Evolutionary conservation across 2,113 vertebrate species (phyloP), one percentile per base, ranked within the genome.

Genomic region (Sebastes schlegelii): DNA sequence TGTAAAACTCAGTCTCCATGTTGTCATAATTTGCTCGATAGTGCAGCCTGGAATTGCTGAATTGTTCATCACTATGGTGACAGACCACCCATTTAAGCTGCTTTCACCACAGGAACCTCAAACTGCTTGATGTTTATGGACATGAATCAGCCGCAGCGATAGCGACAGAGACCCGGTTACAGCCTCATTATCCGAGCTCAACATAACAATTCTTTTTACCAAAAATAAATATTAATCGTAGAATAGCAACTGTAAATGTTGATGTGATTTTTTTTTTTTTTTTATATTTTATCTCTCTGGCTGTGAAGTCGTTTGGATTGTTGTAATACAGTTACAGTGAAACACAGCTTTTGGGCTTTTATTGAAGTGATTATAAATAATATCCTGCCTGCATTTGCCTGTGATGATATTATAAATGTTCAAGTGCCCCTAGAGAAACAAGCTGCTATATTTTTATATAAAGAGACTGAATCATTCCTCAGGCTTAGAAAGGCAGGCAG

Each of bases 31-130:
- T 58, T 63, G 75, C 67, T 34, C 10, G 43, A 40, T 46, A 52
- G 63, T n/a, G 60, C 42, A 70, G 46, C 48, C 16, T 61, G 45
- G 9, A 49, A 69, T 26, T 7, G 6, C n/a, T 51, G 63, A 74
- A 86, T 16, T 79, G 60, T 70, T 84, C 83, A 79, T 86, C 23
- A 14, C 88, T 84, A 79, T 88, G 84, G 74, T 19, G 81, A 86
- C 81, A 52, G 57, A 54, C 52, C 40, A 23, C 81, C 65, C 57
- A 74, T 76, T 69, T 43, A 65, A 80, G 58, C 69, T 54, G 42
- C 55, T 66, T 23, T 65, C 69, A 55, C 74, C 49, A 67, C 81
- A 64, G 74, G 74, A 79, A 26, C 77, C 69, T 82, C 71, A 51
- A 82, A 46, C 63, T 6, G 61, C 65, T 52, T 75, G 79, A 72